Evolutionary conservation across 2,113 vertebrate species (phyloP).

Genomic region (Chaenogobius annularis): DNA sequence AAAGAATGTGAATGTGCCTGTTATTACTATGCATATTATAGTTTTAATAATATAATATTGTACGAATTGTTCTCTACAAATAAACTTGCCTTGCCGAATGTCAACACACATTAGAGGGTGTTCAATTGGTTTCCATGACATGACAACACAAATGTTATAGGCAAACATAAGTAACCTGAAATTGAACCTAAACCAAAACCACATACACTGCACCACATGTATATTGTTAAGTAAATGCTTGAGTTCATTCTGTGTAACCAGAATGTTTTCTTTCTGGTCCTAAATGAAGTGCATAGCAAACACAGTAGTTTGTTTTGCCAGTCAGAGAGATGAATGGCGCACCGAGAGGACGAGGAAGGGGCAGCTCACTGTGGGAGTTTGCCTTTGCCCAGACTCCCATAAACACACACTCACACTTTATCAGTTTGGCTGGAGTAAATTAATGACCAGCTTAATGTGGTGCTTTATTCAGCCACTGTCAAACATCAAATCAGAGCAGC

Average conservation of each 20-base stretch:
- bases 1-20: too few relatives aligned
- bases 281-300: conserved; percentile 5
- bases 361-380: conserved; percentile 7
- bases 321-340: conserved; percentile 14
- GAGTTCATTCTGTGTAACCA: neutral
- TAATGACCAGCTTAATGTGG: neutral
- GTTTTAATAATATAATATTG: too few relatives aligned
- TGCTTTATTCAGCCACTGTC: neutral
- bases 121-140: too few relatives aligned
- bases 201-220: neutral
- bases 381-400: conserved; percentile 8
- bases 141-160: too few relatives aligned
- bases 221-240: neutral
- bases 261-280: neutral
- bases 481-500: neutral
- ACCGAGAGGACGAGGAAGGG: neutral
- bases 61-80: too few relatives aligned
- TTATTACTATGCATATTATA: too few relatives aligned
- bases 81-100: too few relatives aligned
- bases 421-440: conserved; percentile 16
- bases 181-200: neutral
- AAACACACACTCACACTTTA: neutral
- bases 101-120: too few relatives aligned
- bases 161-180: too few relatives aligned
- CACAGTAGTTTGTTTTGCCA: conserved; percentile 28